phyloP scores from a whole-genome alignment of 2,888 invertebrate genomes.

The Caradrina clavipalpis region DNA sequence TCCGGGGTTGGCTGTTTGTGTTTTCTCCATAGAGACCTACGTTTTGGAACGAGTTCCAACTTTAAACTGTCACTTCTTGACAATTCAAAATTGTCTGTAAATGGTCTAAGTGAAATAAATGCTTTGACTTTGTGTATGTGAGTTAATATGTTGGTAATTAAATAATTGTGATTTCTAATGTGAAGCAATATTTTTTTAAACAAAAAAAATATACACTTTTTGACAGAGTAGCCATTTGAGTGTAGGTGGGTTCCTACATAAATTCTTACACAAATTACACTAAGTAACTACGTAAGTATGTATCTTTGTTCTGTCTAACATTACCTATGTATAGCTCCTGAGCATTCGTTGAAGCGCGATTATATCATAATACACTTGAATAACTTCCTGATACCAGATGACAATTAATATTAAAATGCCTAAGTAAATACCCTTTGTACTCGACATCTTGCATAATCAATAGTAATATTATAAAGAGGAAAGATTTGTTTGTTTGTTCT shows the following conservation, averaged over 20 bases:
- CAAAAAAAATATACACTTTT: not conserved
- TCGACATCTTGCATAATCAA: slow-evolving; percentile 15
- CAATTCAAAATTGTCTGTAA: too few relatives aligned
- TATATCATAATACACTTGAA: not conserved
- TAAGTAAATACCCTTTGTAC: not conserved
- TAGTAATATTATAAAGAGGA: too few relatives aligned
- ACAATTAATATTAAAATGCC: slow-evolving; percentile 1
- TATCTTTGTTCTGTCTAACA: slow-evolving; percentile 1
- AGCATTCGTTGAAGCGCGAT: not conserved
- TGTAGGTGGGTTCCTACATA: not conserved
- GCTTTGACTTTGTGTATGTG: too few relatives aligned
- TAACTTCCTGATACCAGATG: not conserved
- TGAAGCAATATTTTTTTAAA: too few relatives aligned
- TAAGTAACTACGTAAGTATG: not conserved
- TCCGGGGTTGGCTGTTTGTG: not conserved
- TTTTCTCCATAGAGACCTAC: too few relatives aligned
- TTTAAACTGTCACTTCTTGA: too few relatives aligned
- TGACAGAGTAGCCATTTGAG: not conserved
- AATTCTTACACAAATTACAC: too few relatives aligned
- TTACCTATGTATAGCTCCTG: not conserved
- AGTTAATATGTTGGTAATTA: too few relatives aligned
- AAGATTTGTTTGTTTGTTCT: too few relatives aligned
- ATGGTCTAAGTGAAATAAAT: too few relatives aligned
- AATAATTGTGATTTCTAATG: not conserved
- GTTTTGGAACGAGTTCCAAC: too few relatives aligned